Base-by-base conservation (phyloP, 2,888 invertebrate genomes). In the Quadriops clusia region DNA sequence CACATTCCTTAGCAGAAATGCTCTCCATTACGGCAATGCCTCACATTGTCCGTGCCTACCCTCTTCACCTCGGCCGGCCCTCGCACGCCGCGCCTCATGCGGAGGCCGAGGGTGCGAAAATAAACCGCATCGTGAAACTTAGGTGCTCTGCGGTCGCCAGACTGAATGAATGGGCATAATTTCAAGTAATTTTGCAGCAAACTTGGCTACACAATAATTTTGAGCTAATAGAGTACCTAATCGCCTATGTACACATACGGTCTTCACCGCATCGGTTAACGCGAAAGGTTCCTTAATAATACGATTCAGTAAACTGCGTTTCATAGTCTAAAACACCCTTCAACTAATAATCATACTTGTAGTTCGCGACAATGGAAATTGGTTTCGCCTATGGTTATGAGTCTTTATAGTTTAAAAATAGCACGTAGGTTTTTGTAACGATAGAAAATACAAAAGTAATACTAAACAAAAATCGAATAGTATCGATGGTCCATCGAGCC, bases 1-100 rank as follows among this genome's bases (percentile, higher is more conserved):
- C 51, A 54, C 56, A 57, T 57, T 57, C 57, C 56, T 46, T 41
- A 38, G 43, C 45, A 45, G 51, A 54, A 54, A 54, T 54, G 47
- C 46, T 40, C 45, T 42, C 47, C 47, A 51, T 52, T 52, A 51
- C 43, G 42, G 43, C 46, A 42, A 47, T 50, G 44, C 47, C 39
- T 43, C 39, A 43, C 49, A 50, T 50, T 48, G 49, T 45, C 43
- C 16, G 11, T 24, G 9, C 15, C 14, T 21, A 12, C 17, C 30
- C 27, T 31, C 31, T 25, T 24, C 23, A 11, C 23, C 10, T 2
- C 31, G 6, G 20, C 10, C 18, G 11, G 28, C 12, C 11, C 18
- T 27, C 28, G 21, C 23, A 32, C 32, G 25, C 28, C 35, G 20
- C 25, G 23, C 10, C 17, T 20, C 38, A 23, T 29, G 18, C 36